Percentiles rank a stretch among this genome's conserved stretches.
phyloP scores from a whole-genome alignment of 2,113 vertebrate species.

The Triplophysa tibetana region DNA sequence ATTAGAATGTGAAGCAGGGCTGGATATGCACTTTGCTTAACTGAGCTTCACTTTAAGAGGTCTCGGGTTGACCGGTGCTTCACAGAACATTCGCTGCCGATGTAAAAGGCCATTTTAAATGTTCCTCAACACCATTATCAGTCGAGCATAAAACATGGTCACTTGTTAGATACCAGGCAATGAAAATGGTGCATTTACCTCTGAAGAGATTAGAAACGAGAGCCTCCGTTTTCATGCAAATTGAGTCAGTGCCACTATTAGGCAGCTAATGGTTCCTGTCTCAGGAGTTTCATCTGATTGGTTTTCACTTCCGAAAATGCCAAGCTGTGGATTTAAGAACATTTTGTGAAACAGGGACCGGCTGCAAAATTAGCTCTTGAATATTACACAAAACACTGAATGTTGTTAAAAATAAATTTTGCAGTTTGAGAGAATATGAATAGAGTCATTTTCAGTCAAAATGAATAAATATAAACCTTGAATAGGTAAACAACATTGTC shows the following conservation, averaged over 20 bases:
- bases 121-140: slow-evolving; percentile 32
- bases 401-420: background rate
- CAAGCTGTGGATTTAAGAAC: background rate
- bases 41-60: slow-evolving; percentile 42
- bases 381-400: background rate
- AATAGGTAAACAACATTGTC: background rate
- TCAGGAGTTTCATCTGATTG: background rate
- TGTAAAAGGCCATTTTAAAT: slow-evolving; percentile 24
- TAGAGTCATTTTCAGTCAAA: too few relatives aligned
- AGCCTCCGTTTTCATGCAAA: background rate
- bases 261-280: slow-evolving; percentile 7
- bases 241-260: background rate
- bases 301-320: background rate
- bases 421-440: too few relatives aligned
- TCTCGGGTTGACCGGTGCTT: slow-evolving; percentile 7
- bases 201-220: slow-evolving; percentile 3
- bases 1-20: slow-evolving; percentile 19
- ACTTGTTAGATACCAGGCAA: slow-evolving; percentile 20
- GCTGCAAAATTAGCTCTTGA: background rate
- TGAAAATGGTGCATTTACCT: background rate
- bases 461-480: background rate
- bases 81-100: slow-evolving; percentile 25
- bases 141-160: slow-evolving; percentile 18
- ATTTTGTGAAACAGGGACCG: background rate
- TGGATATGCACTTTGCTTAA: slow-evolving; percentile 43